phyloP scores from a whole-genome alignment of 2,888 invertebrate species.

The Drosophila pseudotakahashii region DNA sequence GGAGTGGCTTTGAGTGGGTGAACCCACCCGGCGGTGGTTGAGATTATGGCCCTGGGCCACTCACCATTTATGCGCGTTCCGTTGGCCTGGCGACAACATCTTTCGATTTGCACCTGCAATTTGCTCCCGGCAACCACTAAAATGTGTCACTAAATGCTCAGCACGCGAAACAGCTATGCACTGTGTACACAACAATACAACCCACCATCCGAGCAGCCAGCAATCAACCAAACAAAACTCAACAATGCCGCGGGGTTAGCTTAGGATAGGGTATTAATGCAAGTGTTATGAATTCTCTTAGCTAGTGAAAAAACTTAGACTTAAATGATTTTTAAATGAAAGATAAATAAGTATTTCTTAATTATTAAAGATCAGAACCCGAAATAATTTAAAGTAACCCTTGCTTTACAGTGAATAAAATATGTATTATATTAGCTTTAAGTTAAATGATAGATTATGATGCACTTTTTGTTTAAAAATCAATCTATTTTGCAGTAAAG shows the following conservation, averaged over 20 bases:
- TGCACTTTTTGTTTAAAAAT: no score
- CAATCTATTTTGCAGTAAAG: no score
- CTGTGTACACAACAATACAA: constrained; percentile 9
- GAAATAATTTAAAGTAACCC: no score
- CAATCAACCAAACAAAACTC: constrained; percentile 41
- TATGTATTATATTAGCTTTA: no score
- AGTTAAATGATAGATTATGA: no score
- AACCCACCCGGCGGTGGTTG: constrained; percentile 24
- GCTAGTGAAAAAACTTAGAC: neutral
- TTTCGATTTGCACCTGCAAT: constrained; percentile 72
- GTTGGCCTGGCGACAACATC: constrained; percentile 56
- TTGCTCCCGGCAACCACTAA: constrained; percentile 45
- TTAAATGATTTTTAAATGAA: no score
- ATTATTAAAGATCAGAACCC: no score
- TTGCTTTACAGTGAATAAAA: no score
- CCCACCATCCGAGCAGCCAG: constrained; percentile 14
- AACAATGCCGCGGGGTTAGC: constrained; percentile 35
- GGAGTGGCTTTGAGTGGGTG: constrained; percentile 4
- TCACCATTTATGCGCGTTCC: constrained; percentile 12
- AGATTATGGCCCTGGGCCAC: constrained; percentile 29
- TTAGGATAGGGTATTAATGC: constrained; percentile 16
- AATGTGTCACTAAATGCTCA: constrained; percentile 66
- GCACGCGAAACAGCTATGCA: constrained; percentile 32
- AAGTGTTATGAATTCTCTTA: neutral
- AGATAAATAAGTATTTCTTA: no score